phyloP scores from a whole-genome alignment of 2,113 vertebrate species.

The Panthera uncia region DNA sequence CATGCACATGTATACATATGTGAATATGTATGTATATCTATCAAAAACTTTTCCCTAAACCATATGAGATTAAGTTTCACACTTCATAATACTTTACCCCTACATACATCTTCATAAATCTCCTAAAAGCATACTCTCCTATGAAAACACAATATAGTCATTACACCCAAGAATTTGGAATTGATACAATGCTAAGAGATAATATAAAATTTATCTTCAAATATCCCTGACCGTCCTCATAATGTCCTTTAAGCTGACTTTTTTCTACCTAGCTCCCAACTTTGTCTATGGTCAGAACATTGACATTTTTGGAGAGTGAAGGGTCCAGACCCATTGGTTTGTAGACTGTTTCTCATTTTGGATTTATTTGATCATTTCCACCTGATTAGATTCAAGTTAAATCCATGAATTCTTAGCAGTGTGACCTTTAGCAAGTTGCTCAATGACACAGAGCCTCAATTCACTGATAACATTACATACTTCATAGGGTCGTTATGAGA shows the following conservation, averaged over 20 bases:
- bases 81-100: background rate
- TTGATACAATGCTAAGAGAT: background rate
- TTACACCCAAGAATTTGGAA: background rate
- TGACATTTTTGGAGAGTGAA: background rate
- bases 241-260: background rate
- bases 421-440: slow-evolving; percentile 38
- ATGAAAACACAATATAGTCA: background rate
- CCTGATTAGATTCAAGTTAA: background rate
- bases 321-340: background rate
- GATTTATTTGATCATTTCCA: background rate
- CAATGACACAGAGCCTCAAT: background rate
- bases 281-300: background rate
- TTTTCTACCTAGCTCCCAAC: background rate
- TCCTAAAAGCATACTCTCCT: background rate
- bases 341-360: background rate
- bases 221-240: background rate
- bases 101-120: background rate
- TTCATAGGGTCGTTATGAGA: background rate
- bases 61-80: background rate
- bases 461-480: background rate
- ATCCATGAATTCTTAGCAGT: background rate
- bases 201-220: background rate
- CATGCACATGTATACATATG: background rate
- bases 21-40: background rate
- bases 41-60: background rate